Conservation (phyloP, 2,797 vertebrate genomes). For the Smutsia gigantea region DNA sequence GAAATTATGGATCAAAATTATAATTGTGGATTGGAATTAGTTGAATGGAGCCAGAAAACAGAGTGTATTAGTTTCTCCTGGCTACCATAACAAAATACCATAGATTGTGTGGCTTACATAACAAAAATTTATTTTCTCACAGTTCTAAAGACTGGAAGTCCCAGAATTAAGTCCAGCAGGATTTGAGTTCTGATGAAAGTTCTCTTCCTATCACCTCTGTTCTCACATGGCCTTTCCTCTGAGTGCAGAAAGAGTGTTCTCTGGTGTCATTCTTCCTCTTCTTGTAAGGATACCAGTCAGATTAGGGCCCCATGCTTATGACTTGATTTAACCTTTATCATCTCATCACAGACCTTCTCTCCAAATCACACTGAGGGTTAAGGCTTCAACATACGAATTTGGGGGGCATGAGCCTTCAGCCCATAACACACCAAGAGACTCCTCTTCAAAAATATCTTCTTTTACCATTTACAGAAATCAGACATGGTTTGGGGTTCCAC, state of each 20-base stretch:
- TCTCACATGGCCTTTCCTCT: neutral
- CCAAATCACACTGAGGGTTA: neutral
- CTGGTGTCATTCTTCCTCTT: neutral
- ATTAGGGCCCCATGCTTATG: neutral
- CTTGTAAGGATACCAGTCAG: neutral
- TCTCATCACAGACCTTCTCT: neutral
- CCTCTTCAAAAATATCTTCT: neutral
- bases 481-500: neutral
- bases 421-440: neutral
- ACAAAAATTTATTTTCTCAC: neutral
- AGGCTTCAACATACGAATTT: neutral
- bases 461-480: neutral
- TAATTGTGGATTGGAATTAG: neutral
- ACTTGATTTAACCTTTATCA: neutral
- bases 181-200: neutral
- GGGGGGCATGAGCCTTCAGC: neutral
- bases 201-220: neutral
- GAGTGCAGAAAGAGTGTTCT: neutral
- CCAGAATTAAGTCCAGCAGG: too few relatives aligned
- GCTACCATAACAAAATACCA: neutral
- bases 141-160: neutral
- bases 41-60: neutral
- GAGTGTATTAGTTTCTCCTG: neutral
- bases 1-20: neutral
- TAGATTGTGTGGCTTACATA: neutral